Evolutionary conservation across 2,113 vertebrate species (phyloP), one percentile per base, ranked within the genome.

Genomic region (Eudyptes chrysolophus): DNA sequence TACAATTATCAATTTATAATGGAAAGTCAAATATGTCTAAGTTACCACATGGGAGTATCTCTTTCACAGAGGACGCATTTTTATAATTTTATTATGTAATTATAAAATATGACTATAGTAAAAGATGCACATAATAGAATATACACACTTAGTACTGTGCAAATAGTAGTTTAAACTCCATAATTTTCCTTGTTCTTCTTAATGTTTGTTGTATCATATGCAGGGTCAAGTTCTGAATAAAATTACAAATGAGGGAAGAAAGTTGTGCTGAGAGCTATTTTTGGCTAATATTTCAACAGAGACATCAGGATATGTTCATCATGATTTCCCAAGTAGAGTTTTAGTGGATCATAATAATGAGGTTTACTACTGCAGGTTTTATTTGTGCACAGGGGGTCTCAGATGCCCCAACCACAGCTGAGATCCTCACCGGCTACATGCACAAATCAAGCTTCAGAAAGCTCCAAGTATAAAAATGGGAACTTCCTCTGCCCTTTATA

Each of bases 1-100:
- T 58, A 38, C 54, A 88, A 86, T 77, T 96, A 94, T 42, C 25
- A 85, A 77, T 94, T 96, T 65, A 70, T 74, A 93, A 86, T 42
- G 68, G 78, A 79, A 80, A 88, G 42, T 54, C 27, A 94, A 93
- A 36, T 70, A 90, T 72, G 58, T 74, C 42, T 77, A 57, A 74
- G 24, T 61, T 75, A 81, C 84, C 69, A 64, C 65, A 71, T 48
- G 75, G 49, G 52, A 92, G 24, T 80, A 74, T 90, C 54, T 83
- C 76, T 85, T 93, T 94, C 70, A 93, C 46, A 82, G 19, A 94
- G 36, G 61, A 81, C 18, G 69, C 8, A 61, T 80, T 86, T 90
- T 83, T 21, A 36, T 62, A 78, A 87, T 77, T 95, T 77, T 77
- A 88, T 60, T 83, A 30, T 36, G 15, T 22, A 83, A 57, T 94